phyloP scores from a whole-genome alignment of 2,797 vertebrate species.

The Sarcophilus harrisii region DNA sequence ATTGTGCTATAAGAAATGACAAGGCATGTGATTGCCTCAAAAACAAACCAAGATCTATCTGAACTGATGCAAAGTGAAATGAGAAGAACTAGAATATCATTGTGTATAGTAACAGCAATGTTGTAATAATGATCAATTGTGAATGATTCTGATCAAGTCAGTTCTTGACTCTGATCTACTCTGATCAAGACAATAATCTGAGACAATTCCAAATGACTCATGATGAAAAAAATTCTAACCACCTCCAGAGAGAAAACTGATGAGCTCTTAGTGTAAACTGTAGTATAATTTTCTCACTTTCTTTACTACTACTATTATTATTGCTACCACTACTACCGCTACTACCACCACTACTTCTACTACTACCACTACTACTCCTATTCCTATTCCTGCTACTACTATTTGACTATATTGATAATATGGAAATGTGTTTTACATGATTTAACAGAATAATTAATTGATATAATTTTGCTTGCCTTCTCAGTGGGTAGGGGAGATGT shows the following conservation, averaged over 20 bases:
- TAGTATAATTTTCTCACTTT: not conserved
- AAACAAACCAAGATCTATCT: not conserved
- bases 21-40: not conserved
- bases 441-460: not conserved
- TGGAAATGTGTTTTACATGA: not conserved
- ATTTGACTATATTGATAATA: not conserved
- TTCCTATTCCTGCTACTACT: too few relatives aligned
- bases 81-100: not conserved
- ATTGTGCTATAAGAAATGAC: not conserved
- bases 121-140: not conserved
- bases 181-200: not conserved
- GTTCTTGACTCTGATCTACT: not conserved
- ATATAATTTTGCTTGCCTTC: not conserved
- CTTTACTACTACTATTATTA: not conserved
- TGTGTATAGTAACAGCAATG: not conserved
- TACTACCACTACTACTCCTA: too few relatives aligned
- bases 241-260: not conserved
- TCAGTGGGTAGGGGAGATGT: not conserved
- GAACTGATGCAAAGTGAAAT: not conserved
- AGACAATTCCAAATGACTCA: not conserved
- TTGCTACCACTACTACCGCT: too few relatives aligned
- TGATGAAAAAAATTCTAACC: not conserved
- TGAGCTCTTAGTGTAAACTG: not conserved
- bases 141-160: not conserved
- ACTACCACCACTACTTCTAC: too few relatives aligned